A percentile compares a stretch with the other conserved stretches of the same genome.
Conservation (phyloP, 2,113 vertebrate species). For the Carlito syrichta region DNA sequence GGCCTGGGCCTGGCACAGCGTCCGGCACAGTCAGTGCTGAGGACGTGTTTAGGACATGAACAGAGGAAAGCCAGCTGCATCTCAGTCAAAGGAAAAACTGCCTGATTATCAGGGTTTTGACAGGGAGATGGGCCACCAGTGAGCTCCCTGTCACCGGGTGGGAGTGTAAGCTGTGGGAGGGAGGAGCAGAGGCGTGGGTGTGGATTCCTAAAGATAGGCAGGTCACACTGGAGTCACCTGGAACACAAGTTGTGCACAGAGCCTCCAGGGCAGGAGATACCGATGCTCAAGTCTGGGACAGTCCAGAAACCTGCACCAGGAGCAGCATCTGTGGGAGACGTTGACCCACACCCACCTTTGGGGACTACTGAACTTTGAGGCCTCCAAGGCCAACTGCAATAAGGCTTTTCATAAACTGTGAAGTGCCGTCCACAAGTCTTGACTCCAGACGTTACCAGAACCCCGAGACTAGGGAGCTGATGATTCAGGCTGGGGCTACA, state of each 20-base stretch:
- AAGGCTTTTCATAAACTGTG: background rate
- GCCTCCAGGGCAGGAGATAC: background rate
- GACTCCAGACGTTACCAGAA: background rate
- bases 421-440: background rate
- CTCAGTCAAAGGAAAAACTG: background rate
- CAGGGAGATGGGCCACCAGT: background rate
- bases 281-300: background rate
- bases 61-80: background rate
- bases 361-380: background rate
- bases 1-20: background rate
- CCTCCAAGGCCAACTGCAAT: background rate
- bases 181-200: background rate
- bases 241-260: background rate
- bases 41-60: background rate
- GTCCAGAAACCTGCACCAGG: background rate
- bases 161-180: background rate
- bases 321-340: background rate
- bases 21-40: background rate
- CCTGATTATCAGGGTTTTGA: background rate
- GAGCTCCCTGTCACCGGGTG: background rate
- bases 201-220: background rate
- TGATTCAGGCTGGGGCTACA: conserved; percentile 77
- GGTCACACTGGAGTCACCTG: background rate
- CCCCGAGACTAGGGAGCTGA: background rate
- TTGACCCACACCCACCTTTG: background rate